Conservation (phyloP, 2,888 invertebrate species). For the Aplocera efformata region DNA sequence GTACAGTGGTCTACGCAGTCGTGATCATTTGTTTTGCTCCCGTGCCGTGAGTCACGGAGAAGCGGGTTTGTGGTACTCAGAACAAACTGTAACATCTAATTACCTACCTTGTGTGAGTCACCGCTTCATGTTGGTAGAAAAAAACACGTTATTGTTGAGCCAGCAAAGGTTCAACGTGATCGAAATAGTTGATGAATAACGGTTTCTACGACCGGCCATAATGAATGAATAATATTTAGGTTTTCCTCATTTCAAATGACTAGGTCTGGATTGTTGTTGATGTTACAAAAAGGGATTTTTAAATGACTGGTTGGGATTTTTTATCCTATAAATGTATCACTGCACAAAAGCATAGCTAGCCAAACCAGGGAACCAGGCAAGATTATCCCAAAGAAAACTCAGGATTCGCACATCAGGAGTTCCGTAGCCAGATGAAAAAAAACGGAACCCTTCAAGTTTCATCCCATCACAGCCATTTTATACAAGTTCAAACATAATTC, state of each 20-base stretch:
- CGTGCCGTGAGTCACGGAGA: slow-evolving; percentile 54
- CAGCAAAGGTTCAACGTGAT: slow-evolving; percentile 16
- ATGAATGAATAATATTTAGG: slow-evolving; percentile 7
- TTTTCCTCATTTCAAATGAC: slow-evolving; percentile 17
- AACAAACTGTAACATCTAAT: slow-evolving; percentile 52
- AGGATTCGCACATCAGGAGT: no score
- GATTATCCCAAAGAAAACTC: no score
- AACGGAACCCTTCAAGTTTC: no score
- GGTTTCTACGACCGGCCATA: slow-evolving; percentile 7
- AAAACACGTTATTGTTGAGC: slow-evolving; percentile 24
- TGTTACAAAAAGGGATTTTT: slow-evolving; percentile 4
- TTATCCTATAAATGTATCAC: no score
- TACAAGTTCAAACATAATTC: no score
- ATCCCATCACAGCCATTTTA: no score
- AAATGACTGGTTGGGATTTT: no score
- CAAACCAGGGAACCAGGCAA: no score
- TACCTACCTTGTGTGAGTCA: slow-evolving; percentile 41
- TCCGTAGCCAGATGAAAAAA: no score
- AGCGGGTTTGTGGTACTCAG: slow-evolving; percentile 43
- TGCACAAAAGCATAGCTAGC: no score
- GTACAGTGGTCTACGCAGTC: slow-evolving; percentile 40
- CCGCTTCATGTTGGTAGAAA: slow-evolving; percentile 32
- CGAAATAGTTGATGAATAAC: slow-evolving; percentile 17
- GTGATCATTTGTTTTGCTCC: slow-evolving; percentile 52
- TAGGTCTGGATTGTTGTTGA: no score